phyloP scores from a whole-genome alignment of 2,113 vertebrate genomes.

The Nestor notabilis region DNA sequence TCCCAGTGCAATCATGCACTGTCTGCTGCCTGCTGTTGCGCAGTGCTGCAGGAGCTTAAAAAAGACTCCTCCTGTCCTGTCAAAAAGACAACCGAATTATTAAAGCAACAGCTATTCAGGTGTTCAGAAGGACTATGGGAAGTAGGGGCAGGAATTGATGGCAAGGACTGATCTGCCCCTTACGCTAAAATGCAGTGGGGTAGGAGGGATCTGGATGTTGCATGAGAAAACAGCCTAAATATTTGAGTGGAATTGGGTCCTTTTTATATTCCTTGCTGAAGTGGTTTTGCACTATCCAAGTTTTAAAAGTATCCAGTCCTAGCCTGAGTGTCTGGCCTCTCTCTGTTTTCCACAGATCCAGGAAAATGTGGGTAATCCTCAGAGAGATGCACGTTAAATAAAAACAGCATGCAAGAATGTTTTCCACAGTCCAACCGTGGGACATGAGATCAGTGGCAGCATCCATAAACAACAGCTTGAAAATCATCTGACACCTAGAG shows the following conservation, averaged over 20 bases:
- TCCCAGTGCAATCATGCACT: constrained; percentile 71
- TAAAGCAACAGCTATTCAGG: constrained; percentile 34
- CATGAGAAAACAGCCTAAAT: not conserved
- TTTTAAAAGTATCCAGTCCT: not conserved
- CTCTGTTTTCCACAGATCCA: not conserved
- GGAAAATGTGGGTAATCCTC: not conserved
- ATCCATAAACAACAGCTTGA: not conserved
- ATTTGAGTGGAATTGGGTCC: not conserved
- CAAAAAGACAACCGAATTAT: constrained; percentile 60
- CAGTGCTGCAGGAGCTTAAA: constrained; percentile 56
- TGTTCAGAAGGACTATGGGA: constrained; percentile 9
- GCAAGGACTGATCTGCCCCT: not conserved
- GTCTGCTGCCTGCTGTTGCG: constrained; percentile 60
- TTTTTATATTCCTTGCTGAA: not conserved
- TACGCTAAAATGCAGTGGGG: not conserved
- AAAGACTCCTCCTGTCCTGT: constrained; percentile 40
- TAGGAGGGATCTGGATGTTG: not conserved
- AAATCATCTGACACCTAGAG: not conserved
- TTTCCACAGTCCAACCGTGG: not conserved
- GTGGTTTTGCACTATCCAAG: not conserved
- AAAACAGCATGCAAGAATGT: not conserved
- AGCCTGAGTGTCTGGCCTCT: not conserved
- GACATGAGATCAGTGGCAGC: not conserved
- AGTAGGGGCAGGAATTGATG: not conserved
- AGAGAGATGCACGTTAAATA: not conserved